Evolutionary conservation across 2,888 invertebrate genomes (phyloP), one percentile per base, ranked within the genome.

Genomic region (Coenonympha glycerion): DNA sequence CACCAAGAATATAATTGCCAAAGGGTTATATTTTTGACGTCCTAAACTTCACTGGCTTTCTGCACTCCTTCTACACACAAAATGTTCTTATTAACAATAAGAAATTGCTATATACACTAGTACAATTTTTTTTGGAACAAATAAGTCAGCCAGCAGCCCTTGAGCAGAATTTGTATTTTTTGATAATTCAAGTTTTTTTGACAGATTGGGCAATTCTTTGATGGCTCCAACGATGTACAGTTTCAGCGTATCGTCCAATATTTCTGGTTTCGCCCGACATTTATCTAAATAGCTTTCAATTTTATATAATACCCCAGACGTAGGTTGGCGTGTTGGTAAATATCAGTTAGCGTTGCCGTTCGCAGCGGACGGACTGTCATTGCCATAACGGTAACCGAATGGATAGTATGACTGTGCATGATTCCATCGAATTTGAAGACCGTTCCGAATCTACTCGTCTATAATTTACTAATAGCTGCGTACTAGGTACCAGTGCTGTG

Each of bases 381-480:
- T 79, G 74, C 56, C 21, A 33, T 81, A 84, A 81, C 84, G 81
- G 84, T 77, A 77, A 56, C 54, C 55, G 67, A 72, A 81, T 78
- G 75, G 73, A 74, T 72, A 68, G 69, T 76, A 82, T 82, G 84
- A 82, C 83, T 73, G 56, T 62, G 79, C 83, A 81, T 74, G 70
- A 80, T 81, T 82, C 71, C 69, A 73, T 70, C 63, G 76, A 80
- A 77, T 80, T 80, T 74, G 76, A 73, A 72, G 71, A 65, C 66
- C 67, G 71, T 69, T 75, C 67, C 63, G 63, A 64, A 37, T 64
- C 66, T 64, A 66, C 65, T 57, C 59, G 59, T 57, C 60, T 61
- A 62, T 66, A 68, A 69, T 71, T 68, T 68, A 63, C 65, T 65
- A 65, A 61, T 59, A 63, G 49, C 18, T 28, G 15, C 13, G 16